phyloP scores from a whole-genome alignment of 2,888 invertebrate genomes.

The Drosophila tanythrix region DNA sequence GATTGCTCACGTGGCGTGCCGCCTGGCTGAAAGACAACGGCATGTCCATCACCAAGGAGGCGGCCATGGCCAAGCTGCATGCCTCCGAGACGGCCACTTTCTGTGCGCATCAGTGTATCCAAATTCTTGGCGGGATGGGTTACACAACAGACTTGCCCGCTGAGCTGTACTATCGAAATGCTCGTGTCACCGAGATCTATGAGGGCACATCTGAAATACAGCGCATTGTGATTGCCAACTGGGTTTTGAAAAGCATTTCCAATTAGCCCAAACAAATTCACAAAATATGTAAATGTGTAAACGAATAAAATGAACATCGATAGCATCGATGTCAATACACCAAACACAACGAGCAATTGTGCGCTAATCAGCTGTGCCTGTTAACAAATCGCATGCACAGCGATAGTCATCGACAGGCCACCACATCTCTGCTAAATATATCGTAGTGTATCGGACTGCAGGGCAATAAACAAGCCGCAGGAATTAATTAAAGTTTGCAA shows the following conservation, averaged over 20 bases:
- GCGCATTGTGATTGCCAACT: conserved; percentile 94
- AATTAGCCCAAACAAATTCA: conserved; percentile 12
- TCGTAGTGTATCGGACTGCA: conserved; percentile 1
- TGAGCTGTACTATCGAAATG: conserved; percentile 96
- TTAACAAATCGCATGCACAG: neutral
- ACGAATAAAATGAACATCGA: neutral
- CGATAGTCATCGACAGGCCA: conserved; percentile 23
- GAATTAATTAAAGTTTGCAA: conserved; percentile 1
- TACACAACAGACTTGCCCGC: conserved; percentile 97
- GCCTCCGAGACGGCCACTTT: conserved; percentile 98
- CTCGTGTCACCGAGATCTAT: conserved; percentile 98
- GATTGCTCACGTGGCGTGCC: conserved; percentile 95
- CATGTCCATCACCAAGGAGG: conserved; percentile 93
- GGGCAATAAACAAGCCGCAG: conserved; percentile 7
- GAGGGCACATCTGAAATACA: conserved; percentile 99
- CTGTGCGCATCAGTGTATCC: conserved; percentile 94
- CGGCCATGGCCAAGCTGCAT: conserved; percentile 97
- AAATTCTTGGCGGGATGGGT: conserved; percentile 95
- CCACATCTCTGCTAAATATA: conserved; percentile 9
- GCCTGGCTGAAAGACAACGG: conserved; percentile 94
- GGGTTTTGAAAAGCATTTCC: conserved; percentile 27
- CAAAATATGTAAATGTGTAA: neutral
- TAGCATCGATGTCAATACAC: neutral
- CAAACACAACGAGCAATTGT: neutral
- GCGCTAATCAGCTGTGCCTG: neutral